phyloP scores from a whole-genome alignment of 2,888 invertebrate genomes.

The Isoperla grammatica region DNA sequence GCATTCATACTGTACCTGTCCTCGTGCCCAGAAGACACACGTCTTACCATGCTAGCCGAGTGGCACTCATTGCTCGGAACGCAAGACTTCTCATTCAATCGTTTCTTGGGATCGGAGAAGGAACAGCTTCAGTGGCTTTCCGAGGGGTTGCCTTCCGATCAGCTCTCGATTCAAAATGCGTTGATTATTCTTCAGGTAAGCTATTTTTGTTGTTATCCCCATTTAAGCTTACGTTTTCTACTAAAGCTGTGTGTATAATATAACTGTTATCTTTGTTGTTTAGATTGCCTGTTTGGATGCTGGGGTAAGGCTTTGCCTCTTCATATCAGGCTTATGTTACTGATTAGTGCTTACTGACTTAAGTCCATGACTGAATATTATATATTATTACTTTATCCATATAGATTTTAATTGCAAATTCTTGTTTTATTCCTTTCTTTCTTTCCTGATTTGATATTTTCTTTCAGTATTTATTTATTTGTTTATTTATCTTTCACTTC shows the following conservation, averaged over 20 bases:
- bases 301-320: conserved; percentile 18
- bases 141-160: conserved; percentile 76
- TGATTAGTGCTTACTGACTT: no score
- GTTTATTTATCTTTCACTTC: no score
- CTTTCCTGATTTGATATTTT: no score
- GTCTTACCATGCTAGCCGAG: conserved; percentile 47
- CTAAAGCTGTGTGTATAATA: not conserved
- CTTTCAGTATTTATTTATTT: no score
- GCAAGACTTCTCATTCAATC: conserved; percentile 48
- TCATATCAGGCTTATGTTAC: no score
- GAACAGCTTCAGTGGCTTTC: conserved; percentile 81
- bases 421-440: no score
- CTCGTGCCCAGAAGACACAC: conserved; percentile 61
- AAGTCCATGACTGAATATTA: no score
- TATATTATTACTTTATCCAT: no score
- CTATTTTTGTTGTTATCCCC: no score
- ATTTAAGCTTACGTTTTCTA: no score
- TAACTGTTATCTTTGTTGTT: conserved; percentile 4
- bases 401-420: not conserved
- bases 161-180: conserved; percentile 74
- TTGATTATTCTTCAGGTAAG: conserved; percentile 67
- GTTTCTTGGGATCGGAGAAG: conserved; percentile 60
- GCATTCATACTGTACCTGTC: conserved; percentile 74
- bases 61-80: conserved; percentile 43
- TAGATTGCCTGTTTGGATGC: conserved; percentile 24